These are phyloP conservation scores for Chirona hameri DNA, from an alignment of 2,888 invertebrate genomes.

Conservation along the genomic window DNA sequence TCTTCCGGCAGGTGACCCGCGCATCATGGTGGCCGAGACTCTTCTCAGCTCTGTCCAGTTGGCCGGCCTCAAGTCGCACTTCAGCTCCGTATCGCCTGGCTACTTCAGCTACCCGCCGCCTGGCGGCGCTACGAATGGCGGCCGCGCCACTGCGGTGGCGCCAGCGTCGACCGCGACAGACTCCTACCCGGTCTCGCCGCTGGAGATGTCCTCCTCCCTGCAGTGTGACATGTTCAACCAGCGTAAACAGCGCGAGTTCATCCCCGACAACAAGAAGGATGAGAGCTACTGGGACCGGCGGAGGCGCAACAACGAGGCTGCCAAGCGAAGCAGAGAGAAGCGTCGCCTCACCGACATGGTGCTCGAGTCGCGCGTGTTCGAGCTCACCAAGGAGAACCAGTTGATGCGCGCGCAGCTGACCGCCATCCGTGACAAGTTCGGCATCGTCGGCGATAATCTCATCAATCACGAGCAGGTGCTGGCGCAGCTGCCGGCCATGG, in stretches of 20 bases:
- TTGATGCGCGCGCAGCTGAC: constrained; percentile 87
- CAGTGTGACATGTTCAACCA: constrained; percentile 48
- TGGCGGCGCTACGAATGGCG: neutral
- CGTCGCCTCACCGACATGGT: constrained; percentile 95
- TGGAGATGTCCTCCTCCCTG: neutral
- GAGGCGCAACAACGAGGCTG: constrained; percentile 93
- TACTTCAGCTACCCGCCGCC: constrained; percentile 6
- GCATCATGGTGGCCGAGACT: constrained; percentile 23
- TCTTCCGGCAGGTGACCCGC: neutral
- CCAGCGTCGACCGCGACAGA: neutral
- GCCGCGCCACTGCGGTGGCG: neutral
- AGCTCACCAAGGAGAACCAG: constrained; percentile 92
- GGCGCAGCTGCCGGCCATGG: constrained; percentile 76
- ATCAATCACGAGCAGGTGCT: constrained; percentile 85
- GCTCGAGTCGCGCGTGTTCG: constrained; percentile 86
- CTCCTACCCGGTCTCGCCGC: neutral
- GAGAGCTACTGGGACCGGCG: constrained; percentile 97
- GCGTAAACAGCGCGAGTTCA: constrained; percentile 92
- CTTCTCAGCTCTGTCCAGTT: constrained; percentile 27
- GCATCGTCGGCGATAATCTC: constrained; percentile 79
- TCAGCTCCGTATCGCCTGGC: neutral
- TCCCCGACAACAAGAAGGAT: constrained; percentile 93
- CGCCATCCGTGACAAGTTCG: constrained; percentile 88
- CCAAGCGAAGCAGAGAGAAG: constrained; percentile 93
- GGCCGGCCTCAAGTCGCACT: constrained; percentile 22